Base-by-base conservation (phyloP, 2,113 vertebrate species). In the Centropristis striata region DNA sequence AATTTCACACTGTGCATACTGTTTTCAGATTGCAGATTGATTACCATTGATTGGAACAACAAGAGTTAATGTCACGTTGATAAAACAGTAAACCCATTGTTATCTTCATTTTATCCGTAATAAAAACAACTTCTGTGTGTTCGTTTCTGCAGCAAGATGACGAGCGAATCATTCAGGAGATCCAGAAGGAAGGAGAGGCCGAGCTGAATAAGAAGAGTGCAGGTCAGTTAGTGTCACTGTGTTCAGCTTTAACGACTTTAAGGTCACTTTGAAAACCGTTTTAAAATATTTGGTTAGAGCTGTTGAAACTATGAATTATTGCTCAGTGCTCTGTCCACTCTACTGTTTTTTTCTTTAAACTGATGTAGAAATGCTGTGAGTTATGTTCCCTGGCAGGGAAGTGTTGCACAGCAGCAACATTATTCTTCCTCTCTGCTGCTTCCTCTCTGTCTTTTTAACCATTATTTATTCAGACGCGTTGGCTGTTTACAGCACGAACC, bases 81-180 rank as follows among this genome's bases (percentile, higher is more conserved):
- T 65, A 20, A 21, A 54, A 42, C 42, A 18, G 21, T 61, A 4
- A 44, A 16, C 2, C 21, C 3, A 12, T 46, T 20, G 23, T 14
- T 51, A 13, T 32, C 28, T 23, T 60, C 8, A 7, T 23, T 55
- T n/a, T 10, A 32, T 32, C 4, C 7, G 6, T 15, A 46, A 11
- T 18, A 23, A 5, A 16, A 36, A 68, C 8, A 28, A 49, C 27
- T 5, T 68, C 16, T 53, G 13, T 6, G 27, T 81, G 39, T 84
- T 67, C 69, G 75, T 67, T 81, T 73, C 2, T 92, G 90, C 86
- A 96, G 98, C 96, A 98, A 91, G 97, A 99, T 2, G 97, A 99
- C 0, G 97, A 99, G 93, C 96, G 97, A 78, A 96, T 98, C 58
- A 99, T 99, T 59, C 96, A 97, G 86, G 97, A 98, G 74, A 98